Conservation (phyloP, 2,797 vertebrate genomes). For the Hippopotamyrus pictus region DNA sequence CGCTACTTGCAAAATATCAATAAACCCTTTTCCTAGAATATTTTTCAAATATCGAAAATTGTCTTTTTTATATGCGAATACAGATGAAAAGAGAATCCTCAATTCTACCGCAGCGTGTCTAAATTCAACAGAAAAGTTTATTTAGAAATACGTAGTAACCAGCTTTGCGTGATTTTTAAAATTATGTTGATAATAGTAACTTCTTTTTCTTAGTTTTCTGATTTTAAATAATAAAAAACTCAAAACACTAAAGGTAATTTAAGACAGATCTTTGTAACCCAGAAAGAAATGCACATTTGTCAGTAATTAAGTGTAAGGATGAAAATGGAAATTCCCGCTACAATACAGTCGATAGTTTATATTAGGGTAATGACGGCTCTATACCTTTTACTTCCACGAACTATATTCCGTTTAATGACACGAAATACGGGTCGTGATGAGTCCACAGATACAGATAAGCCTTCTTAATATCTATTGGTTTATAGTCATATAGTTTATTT, state of each 20-base stretch:
- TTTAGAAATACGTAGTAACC: not conserved
- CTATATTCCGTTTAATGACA: not conserved
- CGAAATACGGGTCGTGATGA: not conserved
- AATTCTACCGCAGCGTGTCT: not conserved
- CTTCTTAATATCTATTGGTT: not conserved
- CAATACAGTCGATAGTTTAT: not conserved
- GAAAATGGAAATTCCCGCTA: not conserved
- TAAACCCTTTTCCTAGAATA: not conserved
- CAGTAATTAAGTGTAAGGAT: not conserved
- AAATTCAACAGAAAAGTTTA: not conserved
- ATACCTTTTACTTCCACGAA: not conserved
- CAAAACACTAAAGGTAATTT: not conserved
- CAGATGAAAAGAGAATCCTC: not conserved
- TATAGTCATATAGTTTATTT: not conserved
- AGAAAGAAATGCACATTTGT: not conserved
- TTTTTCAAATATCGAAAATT: not conserved
- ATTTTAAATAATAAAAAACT: not conserved
- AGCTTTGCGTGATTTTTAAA: not conserved
- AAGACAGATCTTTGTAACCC: not conserved
- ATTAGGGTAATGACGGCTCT: not conserved
- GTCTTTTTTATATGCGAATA: not conserved
- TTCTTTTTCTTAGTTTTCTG: not conserved
- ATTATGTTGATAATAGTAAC: not conserved
- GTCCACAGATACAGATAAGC: not conserved
- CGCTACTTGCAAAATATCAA: not conserved